Percentiles rank a stretch among this genome's conserved stretches.
These are phyloP conservation scores for Phaenicophaeus curvirostris DNA, from an alignment of 2,797 vertebrate genomes.

Conservation along the genomic window DNA sequence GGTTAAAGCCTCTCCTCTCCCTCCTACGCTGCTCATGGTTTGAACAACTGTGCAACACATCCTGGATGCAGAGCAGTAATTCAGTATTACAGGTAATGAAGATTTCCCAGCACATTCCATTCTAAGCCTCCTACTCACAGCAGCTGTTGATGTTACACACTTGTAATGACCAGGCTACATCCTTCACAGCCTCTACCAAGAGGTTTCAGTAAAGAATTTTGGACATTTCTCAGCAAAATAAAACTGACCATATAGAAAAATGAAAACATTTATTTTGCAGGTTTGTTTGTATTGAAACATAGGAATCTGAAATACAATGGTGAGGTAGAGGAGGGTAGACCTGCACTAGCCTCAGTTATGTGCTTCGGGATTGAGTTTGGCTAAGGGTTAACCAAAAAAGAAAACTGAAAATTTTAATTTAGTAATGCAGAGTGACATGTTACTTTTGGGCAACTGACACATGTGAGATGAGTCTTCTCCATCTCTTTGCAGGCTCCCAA, in stretches of 20 bases:
- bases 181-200: background rate
- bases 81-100: background rate
- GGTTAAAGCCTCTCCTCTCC: background rate
- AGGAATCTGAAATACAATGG: background rate
- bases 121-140: background rate
- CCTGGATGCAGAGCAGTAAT: background rate
- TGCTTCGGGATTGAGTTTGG: background rate
- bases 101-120: background rate
- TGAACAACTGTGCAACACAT: background rate
- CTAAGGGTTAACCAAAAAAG: background rate
- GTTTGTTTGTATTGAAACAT: background rate
- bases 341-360: background rate
- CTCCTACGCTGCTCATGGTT: accelerated
- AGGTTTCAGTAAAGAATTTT: background rate
- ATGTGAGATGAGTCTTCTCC: background rate
- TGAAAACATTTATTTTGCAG: background rate
- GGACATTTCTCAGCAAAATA: background rate
- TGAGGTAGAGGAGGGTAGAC: background rate
- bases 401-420: background rate
- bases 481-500: background rate
- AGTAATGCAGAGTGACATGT: background rate
- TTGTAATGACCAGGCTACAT: background rate
- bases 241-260: background rate
- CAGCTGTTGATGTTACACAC: background rate
- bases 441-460: background rate